phyloP scores from a whole-genome alignment of 2,113 vertebrate genomes.

The Upupa epops region DNA sequence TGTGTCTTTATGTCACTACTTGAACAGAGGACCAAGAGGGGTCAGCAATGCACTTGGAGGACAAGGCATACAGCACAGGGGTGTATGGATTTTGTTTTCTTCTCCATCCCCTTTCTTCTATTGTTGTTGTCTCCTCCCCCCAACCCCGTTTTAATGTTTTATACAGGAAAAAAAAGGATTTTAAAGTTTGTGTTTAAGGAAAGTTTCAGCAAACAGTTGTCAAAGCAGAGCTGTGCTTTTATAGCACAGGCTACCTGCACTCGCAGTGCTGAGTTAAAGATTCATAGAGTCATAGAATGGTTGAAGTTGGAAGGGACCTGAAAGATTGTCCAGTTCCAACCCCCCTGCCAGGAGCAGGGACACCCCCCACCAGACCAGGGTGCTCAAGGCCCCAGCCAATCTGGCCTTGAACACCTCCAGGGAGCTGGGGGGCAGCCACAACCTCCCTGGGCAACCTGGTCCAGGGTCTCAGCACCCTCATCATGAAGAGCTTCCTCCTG shows the following conservation, averaged over 20 bases:
- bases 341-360: no score
- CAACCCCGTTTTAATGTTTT: neutral
- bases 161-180: neutral
- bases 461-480: no score
- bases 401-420: no score
- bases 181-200: neutral
- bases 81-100: neutral
- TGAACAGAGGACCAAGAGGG: neutral
- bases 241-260: neutral
- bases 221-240: neutral
- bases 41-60: neutral
- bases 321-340: no score
- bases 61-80: neutral
- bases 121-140: no score
- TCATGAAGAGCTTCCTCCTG: no score
- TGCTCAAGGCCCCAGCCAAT: no score
- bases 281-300: no score
- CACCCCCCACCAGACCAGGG: no score
- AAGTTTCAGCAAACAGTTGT: neutral
- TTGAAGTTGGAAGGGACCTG: no score
- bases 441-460: no score
- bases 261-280: neutral
- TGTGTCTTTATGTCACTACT: neutral
- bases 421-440: no score
- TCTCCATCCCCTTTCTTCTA: neutral